These are phyloP conservation scores for Scaptomyza reducta DNA, from an alignment of 2,888 invertebrate species.

Conservation along the genomic window DNA sequence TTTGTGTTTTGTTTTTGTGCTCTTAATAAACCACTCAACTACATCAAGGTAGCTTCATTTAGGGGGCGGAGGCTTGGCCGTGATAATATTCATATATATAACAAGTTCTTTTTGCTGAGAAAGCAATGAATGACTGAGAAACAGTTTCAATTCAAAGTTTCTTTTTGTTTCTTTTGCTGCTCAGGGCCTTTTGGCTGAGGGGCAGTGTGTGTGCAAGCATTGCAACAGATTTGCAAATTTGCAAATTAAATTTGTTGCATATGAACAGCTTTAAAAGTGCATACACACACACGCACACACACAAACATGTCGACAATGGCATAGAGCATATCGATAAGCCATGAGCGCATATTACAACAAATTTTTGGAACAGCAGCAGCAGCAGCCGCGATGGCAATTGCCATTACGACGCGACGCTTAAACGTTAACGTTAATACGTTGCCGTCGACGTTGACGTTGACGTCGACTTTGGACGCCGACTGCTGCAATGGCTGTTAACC, in stretches of 20 bases:
- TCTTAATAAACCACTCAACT: slow-evolving; percentile 46
- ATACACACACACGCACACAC: slow-evolving; percentile 5
- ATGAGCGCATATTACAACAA: slow-evolving; percentile 50
- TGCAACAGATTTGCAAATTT: slow-evolving; percentile 74
- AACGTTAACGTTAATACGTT: slow-evolving; percentile 34
- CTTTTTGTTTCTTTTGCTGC: slow-evolving; percentile 21
- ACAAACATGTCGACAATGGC: slow-evolving; percentile 1
- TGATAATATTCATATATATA: not conserved
- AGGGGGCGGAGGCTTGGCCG: slow-evolving; percentile 35
- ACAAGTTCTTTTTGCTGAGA: slow-evolving; percentile 55
- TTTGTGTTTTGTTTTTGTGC: not conserved
- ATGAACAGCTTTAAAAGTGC: slow-evolving; percentile 27
- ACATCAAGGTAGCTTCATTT: slow-evolving; percentile 46
- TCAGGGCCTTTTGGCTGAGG: slow-evolving; percentile 58
- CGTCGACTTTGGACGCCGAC: slow-evolving; percentile 34
- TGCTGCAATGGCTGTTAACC: slow-evolving; percentile 57
- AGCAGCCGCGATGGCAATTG: slow-evolving; percentile 57
- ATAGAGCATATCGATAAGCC: slow-evolving; percentile 48
- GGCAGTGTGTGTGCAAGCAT: slow-evolving; percentile 54
- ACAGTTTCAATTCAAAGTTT: not conserved
- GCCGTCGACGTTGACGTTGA: slow-evolving; percentile 28
- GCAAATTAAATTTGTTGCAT: slow-evolving; percentile 59
- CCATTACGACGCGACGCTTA: slow-evolving; percentile 51
- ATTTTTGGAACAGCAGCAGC: slow-evolving; percentile 51
- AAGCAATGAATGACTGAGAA: slow-evolving; percentile 24